Percentiles rank a stretch among this genome's conserved stretches.
These are phyloP conservation scores for Cariama cristata DNA, from an alignment of 2,113 vertebrate species.

Conservation along the genomic window DNA sequence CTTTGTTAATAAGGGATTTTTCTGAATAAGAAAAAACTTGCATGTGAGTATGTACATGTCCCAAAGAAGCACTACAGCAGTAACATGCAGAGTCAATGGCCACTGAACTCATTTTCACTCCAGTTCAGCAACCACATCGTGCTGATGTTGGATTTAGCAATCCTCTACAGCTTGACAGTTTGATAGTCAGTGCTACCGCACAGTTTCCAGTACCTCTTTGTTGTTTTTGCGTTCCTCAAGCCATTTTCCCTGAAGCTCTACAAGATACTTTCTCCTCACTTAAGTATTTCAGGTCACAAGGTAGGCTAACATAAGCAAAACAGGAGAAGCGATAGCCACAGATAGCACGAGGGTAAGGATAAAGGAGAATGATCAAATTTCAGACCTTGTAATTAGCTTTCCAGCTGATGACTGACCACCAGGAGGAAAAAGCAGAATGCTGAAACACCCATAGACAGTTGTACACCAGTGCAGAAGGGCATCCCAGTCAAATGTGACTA, in stretches of 20 bases:
- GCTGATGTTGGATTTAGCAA: accelerated
- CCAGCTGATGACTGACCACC: background rate
- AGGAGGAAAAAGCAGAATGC: background rate
- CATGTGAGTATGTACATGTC: background rate
- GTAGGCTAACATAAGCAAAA: background rate
- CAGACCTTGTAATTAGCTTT: background rate
- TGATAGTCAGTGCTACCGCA: background rate
- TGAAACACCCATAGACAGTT: background rate
- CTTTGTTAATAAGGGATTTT: background rate
- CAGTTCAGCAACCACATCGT: background rate
- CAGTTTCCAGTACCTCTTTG: background rate
- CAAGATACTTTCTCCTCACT: background rate
- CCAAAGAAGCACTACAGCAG: background rate
- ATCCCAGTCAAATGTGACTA: background rate
- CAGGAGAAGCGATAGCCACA: background rate
- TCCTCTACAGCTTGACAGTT: background rate
- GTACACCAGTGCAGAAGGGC: background rate
- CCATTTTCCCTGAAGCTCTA: background rate
- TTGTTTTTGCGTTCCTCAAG: background rate
- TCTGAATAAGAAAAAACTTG: background rate
- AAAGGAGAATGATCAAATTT: background rate
- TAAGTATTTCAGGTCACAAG: background rate
- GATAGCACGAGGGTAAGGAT: background rate
- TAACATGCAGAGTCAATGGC: accelerated
- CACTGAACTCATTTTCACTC: background rate